Evolutionary conservation across 2,113 vertebrate species (phyloP), one percentile per base, ranked within the genome.

Genomic region (Aphelocoma coerulescens): DNA sequence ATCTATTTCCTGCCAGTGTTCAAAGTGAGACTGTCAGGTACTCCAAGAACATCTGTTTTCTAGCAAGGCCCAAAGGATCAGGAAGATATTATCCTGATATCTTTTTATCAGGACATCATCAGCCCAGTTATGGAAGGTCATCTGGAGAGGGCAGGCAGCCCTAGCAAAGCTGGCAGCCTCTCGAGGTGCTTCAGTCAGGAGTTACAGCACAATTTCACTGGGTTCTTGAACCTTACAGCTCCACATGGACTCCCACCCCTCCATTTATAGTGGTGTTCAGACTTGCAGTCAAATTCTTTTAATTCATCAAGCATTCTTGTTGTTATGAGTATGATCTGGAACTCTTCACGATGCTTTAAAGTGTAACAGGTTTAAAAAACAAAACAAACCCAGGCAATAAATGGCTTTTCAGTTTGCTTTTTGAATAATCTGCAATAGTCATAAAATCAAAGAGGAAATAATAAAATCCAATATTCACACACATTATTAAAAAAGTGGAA

Each of bases 381-480:
- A 67, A 92, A 95, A 67, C 63, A 84, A 95, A 74, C 59, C 16
- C 41, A 41, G 55, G 48, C 79, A 86, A 74, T 92, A 93, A 93
- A 91, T 77, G 18, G 39, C 52, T 67, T 94, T 91, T 72, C 85
- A 59, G 76, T 78, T 89, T 72, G 41, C 62, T 86, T 84, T 90
- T 85, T 77, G 61, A 95, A 72, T 84, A 86, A 95, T 77, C 92
- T 92, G 88, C 57, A 81, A 75, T 43, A 87, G 69, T 71, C 49
- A 89, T 95, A 92, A 96, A 85, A 88, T 89, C 84, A 93, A 89
- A 93, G 74, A 85, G 91, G 94, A 95, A 95, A 85, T 73, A 52
- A 80, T 89, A 65, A 94, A 94, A 92, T 52, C 24, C 84, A 77
- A 7, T 92, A 88, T 52, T 91, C 68, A 83, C 59, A 77, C 63